Percentiles rank a stretch among this genome's conserved stretches.
These are phyloP conservation scores for Prionailurus bengalensis DNA, from an alignment of 2,113 vertebrate genomes.

Conservation along the genomic window DNA sequence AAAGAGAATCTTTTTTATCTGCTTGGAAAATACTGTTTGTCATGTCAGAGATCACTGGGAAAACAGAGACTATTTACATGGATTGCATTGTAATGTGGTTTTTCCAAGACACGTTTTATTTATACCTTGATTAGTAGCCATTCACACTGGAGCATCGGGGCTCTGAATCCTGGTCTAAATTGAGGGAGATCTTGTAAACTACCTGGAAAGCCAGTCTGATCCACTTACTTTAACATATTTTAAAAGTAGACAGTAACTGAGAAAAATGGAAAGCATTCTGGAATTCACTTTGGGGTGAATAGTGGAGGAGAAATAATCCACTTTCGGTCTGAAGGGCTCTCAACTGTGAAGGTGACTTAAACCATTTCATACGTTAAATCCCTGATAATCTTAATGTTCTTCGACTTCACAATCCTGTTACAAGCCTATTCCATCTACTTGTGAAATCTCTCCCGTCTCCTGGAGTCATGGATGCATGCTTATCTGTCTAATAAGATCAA, in stretches of 20 bases:
- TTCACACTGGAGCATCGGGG: background rate
- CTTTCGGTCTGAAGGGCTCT: background rate
- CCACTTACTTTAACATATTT: background rate
- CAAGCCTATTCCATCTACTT: background rate
- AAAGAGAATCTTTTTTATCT: background rate
- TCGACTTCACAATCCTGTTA: slow-evolving; percentile 52
- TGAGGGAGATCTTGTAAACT: background rate
- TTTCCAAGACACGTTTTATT: background rate
- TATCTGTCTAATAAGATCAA: background rate
- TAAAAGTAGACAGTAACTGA: background rate
- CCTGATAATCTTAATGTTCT: background rate
- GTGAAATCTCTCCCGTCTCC: background rate
- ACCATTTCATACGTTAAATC: background rate
- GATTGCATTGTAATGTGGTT: background rate
- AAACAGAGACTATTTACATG: background rate
- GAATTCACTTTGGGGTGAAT: background rate
- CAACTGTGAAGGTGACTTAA: background rate
- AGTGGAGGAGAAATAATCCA: background rate
- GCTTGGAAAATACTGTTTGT: background rate
- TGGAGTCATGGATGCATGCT: background rate
- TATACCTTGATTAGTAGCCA: background rate
- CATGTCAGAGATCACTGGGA: background rate
- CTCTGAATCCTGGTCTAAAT: background rate
- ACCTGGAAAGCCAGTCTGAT: background rate
- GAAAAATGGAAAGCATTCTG: background rate